These are phyloP conservation scores for Aphidius ervi DNA, from an alignment of 1,140 invertebrate species.

Conservation along the genomic window DNA sequence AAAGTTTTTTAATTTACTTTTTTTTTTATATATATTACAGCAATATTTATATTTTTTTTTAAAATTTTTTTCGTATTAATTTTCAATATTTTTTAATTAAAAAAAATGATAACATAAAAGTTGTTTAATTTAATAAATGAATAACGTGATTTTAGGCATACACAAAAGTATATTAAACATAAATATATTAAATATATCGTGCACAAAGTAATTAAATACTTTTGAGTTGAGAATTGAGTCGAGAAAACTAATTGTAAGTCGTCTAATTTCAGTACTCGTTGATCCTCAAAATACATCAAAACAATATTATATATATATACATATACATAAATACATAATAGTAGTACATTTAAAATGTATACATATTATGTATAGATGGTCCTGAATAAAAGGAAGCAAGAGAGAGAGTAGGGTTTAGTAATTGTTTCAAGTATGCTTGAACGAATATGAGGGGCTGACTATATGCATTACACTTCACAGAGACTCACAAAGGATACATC, in stretches of 20 bases:
- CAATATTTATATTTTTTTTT: no score
- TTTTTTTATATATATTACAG: no score
- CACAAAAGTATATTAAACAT: no score
- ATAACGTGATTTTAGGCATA: no score
- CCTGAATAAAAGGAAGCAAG: conserved; percentile 2
- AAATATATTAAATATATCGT: no score
- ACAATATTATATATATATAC: no score
- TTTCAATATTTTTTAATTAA: no score
- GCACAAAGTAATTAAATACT: conserved; percentile 18
- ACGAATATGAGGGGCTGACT: neutral
- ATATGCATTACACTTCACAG: neutral
- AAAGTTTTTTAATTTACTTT: no score
- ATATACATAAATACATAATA: no score
- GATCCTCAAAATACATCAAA: neutral
- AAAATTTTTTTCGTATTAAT: no score
- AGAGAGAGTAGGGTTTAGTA: conserved; percentile 14
- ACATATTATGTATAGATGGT: conserved; percentile 12
- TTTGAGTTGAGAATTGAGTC: conserved; percentile 4
- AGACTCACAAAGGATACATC: neutral
- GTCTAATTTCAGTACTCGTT: conserved; percentile 15
- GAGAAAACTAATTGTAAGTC: conserved; percentile 23
- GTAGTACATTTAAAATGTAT: neutral
- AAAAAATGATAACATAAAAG: no score
- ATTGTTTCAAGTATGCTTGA: conserved; percentile 21
- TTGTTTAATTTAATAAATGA: no score